Evolutionary conservation across 2,797 vertebrate species (phyloP).

Genomic region (Pangasius mekongensis): DNA sequence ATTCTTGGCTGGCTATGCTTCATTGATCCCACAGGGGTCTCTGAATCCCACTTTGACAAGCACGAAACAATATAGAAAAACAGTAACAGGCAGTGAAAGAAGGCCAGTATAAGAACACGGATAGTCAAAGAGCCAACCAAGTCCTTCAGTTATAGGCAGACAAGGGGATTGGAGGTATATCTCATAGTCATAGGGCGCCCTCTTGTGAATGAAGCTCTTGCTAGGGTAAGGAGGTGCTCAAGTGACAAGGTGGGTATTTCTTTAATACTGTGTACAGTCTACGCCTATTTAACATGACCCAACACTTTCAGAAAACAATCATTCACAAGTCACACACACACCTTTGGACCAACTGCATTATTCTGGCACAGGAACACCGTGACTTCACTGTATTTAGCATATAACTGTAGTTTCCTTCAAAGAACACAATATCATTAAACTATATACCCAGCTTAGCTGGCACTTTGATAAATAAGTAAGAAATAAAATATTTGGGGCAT

Average conservation of each 20-base stretch:
- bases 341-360: too few relatives aligned
- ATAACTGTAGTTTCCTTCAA: too few relatives aligned
- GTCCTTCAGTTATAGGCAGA: too few relatives aligned
- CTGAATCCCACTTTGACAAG: not conserved
- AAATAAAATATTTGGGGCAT: not conserved
- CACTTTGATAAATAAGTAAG: not conserved
- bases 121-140: not conserved
- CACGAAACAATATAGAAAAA: not conserved
- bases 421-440: too few relatives aligned
- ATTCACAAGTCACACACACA: too few relatives aligned
- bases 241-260: not conserved
- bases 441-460: too few relatives aligned
- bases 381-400: not conserved
- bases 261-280: not conserved
- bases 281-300: not conserved
- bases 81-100: not conserved
- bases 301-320: not conserved
- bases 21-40: not conserved
- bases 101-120: not conserved
- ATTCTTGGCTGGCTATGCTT: not conserved
- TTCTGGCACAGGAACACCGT: not conserved
- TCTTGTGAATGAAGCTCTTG: slow-evolving; percentile 33
- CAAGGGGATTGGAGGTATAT: not conserved
- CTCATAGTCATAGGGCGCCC: slow-evolving; percentile 29
- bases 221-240: not conserved